Evolutionary conservation across 2,113 vertebrate species (phyloP), one percentile per base, ranked within the genome.

Genomic region (Zosterops hypoxanthus): DNA sequence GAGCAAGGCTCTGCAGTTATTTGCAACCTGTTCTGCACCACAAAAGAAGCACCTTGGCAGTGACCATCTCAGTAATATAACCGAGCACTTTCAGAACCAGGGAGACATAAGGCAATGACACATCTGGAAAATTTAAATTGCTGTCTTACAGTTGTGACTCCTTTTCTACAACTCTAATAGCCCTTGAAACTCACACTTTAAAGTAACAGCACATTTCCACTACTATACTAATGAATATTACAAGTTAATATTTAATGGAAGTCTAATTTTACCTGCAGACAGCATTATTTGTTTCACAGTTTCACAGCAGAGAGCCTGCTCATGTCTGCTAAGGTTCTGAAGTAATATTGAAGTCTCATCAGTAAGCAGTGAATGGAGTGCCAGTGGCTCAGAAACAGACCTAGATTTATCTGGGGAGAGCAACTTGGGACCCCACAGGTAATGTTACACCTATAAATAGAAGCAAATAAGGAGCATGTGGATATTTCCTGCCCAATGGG

Each of bases 221-320:
- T 80, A 47, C 75, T 82, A 90, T 36, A 80, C 55, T 86, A 95
- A 90, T 75, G 50, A 87, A 88, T 83, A 93, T 73, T 63, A 66
- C 71, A 77, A 86, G 78, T 95, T 94, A 95, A 91, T 90, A 70
- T 82, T 91, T 95, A 86, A 96, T 63, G 13, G 77, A 59, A 21
- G 80, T 90, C 80, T 19, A 94, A 34, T 90, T 93, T 82, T 82
- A 92, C 63, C 72, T 72, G 69, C 41, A 22, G 57, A 84, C 66
- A 87, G 28, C 4, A 5, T 83, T 68, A 56, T 36, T 46, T 80
- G 59, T 86, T 91, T 90, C 73, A 68, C 59, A 63, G 60, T 12
- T 39, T 39, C 39, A 39, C 39, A 94, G 44, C 36, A 91, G 23
- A 85, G 55, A 21, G 59, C 82, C 57, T 61, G 68, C 64, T 90